Evolutionary conservation across 2,113 vertebrate genomes (phyloP).

Genomic region (Catharus minimus): DNA sequence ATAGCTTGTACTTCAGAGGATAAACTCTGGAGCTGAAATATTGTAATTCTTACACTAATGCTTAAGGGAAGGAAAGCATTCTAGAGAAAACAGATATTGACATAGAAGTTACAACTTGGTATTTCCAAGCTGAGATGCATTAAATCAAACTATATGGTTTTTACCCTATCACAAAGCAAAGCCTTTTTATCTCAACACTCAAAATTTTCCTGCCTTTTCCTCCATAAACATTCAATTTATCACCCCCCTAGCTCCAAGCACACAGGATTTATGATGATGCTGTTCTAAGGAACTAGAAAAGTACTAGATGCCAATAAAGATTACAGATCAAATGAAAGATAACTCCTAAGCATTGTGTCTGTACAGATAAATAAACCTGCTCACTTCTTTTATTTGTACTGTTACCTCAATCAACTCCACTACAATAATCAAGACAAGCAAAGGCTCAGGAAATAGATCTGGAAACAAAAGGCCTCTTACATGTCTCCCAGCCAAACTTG

Average conservation of each 20-base stretch:
- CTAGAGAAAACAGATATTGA: neutral
- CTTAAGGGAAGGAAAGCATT: neutral
- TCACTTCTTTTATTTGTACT: slow-evolving; percentile 59
- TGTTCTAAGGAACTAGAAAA: slow-evolving; percentile 59
- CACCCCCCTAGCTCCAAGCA: neutral
- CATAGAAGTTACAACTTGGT: neutral
- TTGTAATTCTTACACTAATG: neutral
- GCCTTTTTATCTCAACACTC: neutral
- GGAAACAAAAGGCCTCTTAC: slow-evolving; percentile 18
- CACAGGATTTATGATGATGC: slow-evolving; percentile 51
- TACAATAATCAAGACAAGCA: slow-evolving; percentile 34
- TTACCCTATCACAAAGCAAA: neutral
- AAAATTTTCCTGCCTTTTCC: neutral
- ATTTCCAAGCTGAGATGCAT: neutral
- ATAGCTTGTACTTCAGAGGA: neutral
- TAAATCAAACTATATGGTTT: neutral
- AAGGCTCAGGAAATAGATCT: neutral
- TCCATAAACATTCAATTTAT: slow-evolving; percentile 8
- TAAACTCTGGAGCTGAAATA: neutral
- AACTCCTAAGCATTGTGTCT: slow-evolving; percentile 54
- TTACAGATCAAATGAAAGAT: slow-evolving; percentile 61
- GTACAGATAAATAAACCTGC: slow-evolving; percentile 64
- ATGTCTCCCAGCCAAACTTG: neutral
- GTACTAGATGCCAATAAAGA: slow-evolving; percentile 69
- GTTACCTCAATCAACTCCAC: slow-evolving; percentile 58